A percentile compares a stretch with the other conserved stretches of the same genome.
phyloP scores from a whole-genome alignment of 2,888 invertebrate species.

The Thymelicus sylvestris region DNA sequence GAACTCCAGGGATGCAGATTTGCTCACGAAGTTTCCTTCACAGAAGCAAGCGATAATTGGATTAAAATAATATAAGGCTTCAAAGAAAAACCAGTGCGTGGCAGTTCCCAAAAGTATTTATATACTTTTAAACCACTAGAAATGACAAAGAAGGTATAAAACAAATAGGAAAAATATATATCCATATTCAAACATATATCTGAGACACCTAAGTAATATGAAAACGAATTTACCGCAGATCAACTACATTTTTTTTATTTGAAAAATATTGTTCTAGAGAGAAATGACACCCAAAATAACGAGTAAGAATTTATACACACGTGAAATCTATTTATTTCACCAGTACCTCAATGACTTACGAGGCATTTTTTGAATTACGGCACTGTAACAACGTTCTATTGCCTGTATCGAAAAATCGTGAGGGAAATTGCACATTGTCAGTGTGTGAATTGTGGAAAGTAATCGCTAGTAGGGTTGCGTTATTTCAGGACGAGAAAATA shows the following conservation, averaged over 20 bases:
- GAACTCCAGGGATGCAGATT: too few relatives aligned
- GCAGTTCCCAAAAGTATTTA: too few relatives aligned
- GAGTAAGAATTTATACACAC: conserved; percentile 29
- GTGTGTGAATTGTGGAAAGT: conserved; percentile 34
- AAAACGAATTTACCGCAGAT: too few relatives aligned
- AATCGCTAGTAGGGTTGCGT: conserved; percentile 25
- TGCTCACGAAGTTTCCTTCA: too few relatives aligned
- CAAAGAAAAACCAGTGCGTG: too few relatives aligned
- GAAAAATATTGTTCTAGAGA: too few relatives aligned
- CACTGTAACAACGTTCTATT: conserved; percentile 30
- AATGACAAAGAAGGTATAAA: neutral
- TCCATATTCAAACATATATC: too few relatives aligned
- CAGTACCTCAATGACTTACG: conserved; percentile 29
- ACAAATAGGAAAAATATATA: neutral
- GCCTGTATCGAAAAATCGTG: conserved; percentile 36
- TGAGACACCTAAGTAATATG: too few relatives aligned
- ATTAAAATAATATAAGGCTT: too few relatives aligned
- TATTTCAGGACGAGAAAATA: neutral
- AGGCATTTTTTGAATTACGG: conserved; percentile 33
- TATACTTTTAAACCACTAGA: too few relatives aligned
- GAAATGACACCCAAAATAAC: conserved; percentile 17
- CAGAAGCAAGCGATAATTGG: too few relatives aligned
- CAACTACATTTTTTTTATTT: too few relatives aligned
- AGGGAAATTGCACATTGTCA: conserved; percentile 36
- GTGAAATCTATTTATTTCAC: conserved; percentile 11